Evolutionary conservation across 2,888 invertebrate species (phyloP).

Genomic region (Watsonalla binaria): DNA sequence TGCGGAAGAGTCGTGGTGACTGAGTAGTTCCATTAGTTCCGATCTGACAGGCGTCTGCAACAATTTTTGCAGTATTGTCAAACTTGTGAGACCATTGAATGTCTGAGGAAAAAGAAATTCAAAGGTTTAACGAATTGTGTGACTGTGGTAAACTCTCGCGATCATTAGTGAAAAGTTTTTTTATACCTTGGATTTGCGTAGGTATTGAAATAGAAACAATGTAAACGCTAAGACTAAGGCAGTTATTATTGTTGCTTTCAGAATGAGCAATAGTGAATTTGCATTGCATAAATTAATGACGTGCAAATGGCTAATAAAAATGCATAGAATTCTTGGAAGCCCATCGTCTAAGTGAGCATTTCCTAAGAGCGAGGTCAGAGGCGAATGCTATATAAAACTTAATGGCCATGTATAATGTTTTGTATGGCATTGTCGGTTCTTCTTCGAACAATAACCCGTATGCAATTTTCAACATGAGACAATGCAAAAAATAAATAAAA

Average conservation of each 20-base stretch:
- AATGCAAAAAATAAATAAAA: conserved; percentile 59
- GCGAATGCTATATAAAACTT: conserved; percentile 46
- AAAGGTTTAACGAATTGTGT: too few species aligned
- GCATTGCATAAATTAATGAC: conserved; percentile 4
- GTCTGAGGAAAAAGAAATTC: too few species aligned
- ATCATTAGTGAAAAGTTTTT: too few species aligned
- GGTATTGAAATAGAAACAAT: neutral
- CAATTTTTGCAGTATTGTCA: too few species aligned
- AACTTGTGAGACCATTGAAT: too few species aligned
- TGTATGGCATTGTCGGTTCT: conserved; percentile 31
- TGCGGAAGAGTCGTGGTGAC: too few species aligned
- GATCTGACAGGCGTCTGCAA: too few species aligned
- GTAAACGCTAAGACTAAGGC: neutral
- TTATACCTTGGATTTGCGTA: too few species aligned
- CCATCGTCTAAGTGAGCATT: conserved; percentile 30
- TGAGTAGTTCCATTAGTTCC: too few species aligned
- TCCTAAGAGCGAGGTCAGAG: conserved; percentile 46
- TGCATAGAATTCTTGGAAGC: conserved; percentile 30
- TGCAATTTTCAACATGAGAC: conserved; percentile 63
- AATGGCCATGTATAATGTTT: conserved; percentile 34
- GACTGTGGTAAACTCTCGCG: too few species aligned
- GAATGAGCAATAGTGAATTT: neutral
- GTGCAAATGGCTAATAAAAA: conserved; percentile 8
- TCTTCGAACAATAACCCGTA: conserved; percentile 61
- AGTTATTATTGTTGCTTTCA: neutral